Conservation (phyloP, 2,888 invertebrate species). For the Pterostichus madidus region DNA sequence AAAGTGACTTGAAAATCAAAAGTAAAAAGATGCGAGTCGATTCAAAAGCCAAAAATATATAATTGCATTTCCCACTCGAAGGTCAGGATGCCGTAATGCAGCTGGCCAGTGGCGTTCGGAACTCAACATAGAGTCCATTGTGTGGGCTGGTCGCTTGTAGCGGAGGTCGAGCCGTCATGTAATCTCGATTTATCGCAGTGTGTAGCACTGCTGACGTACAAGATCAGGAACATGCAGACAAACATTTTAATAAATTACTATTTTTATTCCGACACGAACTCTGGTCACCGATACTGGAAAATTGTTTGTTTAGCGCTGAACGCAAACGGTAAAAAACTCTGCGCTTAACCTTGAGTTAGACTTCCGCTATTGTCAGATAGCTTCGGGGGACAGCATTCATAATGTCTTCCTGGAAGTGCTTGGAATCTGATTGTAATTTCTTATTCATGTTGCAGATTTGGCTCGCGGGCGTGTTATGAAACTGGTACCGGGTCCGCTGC, state of each 20-base stretch:
- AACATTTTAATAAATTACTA: slow-evolving; percentile 58
- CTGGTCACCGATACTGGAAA: slow-evolving; percentile 64
- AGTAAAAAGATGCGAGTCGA: slow-evolving; percentile 28
- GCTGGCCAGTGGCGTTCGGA: slow-evolving; percentile 32
- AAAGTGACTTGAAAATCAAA: neutral
- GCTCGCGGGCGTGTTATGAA: slow-evolving; percentile 77
- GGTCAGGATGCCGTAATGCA: slow-evolving; percentile 54
- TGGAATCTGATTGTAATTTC: slow-evolving; percentile 61
- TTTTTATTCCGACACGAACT: slow-evolving; percentile 55
- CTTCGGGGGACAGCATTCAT: slow-evolving; percentile 65
- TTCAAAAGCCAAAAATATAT: slow-evolving; percentile 46
- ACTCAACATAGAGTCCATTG: slow-evolving; percentile 6
- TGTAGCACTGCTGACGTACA: slow-evolving; percentile 53
- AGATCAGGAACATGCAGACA: slow-evolving; percentile 37
- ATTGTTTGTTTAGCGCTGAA: slow-evolving; percentile 58
- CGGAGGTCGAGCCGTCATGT: slow-evolving; percentile 58
- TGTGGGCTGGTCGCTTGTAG: slow-evolving; percentile 43
- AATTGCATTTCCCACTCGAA: slow-evolving; percentile 44
- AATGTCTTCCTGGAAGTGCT: slow-evolving; percentile 65
- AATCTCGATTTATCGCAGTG: slow-evolving; percentile 58
- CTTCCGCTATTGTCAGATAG: slow-evolving; percentile 70
- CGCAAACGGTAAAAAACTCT: slow-evolving; percentile 40
- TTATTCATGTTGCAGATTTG: slow-evolving; percentile 69
- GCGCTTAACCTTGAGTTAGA: slow-evolving; percentile 69
- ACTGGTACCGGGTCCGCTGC: slow-evolving; percentile 78